Base-by-base conservation (phyloP, 1,140 invertebrate species). In the Bradysia coprophila region DNA sequence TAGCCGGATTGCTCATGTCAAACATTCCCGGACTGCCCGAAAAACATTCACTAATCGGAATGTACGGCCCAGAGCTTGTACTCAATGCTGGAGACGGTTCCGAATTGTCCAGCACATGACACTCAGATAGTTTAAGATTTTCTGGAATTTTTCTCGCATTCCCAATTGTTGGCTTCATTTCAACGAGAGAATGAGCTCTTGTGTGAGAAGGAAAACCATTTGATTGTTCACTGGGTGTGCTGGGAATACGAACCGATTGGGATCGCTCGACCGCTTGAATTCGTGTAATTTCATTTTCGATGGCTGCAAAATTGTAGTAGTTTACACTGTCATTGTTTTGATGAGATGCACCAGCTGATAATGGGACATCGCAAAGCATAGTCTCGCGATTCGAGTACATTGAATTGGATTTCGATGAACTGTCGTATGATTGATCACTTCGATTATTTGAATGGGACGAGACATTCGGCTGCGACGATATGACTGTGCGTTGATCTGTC, bases 1-100 rank as follows among this genome's bases (percentile, higher is more conserved):
- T 56, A 13, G 47, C 46, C 8, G 54, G 52, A 38, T 19, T 8
- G 9, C 21, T 19, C 18, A 43, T 46, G 21, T 47, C 41, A 38
- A 57, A 42, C 15, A 58, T 49, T 21, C 53, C 53, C 9, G 75
- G 72, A 45, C 70, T 73, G 34, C 90, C 91, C 41, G 88, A 88
- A 46, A 85, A 81, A 59, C 90, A 94, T 60, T 92, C 86, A 43
- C 84, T 90, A 47, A 86, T 78, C 20, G 79, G 73, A 62, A 85
- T 85, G 51, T 86, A 87, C 1, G 80, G 79, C 4, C 76, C 76
- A 3, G 76, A 73, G 21, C 69, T 68, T 20, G 66, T 69, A 46
- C 70, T 72, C 13, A 65, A 59, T 2, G 72, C 71, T n/a, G 72
- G 71, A 11, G 71, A 74, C 45, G 73, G 71, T 56, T 68, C 63